phyloP scores from a whole-genome alignment of 2,797 vertebrate genomes.

The Alectoris magna region DNA sequence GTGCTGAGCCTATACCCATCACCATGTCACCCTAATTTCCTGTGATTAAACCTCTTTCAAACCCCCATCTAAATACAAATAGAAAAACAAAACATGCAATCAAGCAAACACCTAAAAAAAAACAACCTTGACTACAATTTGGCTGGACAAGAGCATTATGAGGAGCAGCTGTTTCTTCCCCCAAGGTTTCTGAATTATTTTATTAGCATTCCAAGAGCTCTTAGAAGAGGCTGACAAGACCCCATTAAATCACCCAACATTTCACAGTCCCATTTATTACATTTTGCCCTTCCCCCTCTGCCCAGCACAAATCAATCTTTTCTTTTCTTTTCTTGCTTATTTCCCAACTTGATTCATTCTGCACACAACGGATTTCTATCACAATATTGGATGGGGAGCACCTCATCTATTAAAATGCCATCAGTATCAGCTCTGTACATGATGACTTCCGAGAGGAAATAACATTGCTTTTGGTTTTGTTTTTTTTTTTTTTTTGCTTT shows the following conservation, averaged over 20 bases:
- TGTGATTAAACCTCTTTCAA: neutral
- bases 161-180: conserved; percentile 19
- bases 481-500: no score
- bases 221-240: neutral
- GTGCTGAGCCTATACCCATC: neutral
- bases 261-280: conserved; percentile 18
- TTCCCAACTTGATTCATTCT: neutral
- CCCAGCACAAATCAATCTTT: neutral
- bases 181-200: conserved; percentile 23
- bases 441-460: conserved; percentile 15
- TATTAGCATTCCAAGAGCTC: neutral
- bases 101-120: neutral
- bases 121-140: neutral
- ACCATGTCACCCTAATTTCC: neutral
- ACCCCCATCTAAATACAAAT: neutral
- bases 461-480: neutral
- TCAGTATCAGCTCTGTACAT: neutral
- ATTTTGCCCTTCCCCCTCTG: neutral
- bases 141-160: neutral
- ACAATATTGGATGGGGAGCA: neutral
- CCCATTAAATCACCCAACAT: conserved; percentile 1
- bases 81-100: neutral
- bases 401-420: conserved; percentile 38
- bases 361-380: neutral
- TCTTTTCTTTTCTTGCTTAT: neutral